phyloP scores from a whole-genome alignment of 2,113 vertebrate genomes.

The Pungitius pungitius region DNA sequence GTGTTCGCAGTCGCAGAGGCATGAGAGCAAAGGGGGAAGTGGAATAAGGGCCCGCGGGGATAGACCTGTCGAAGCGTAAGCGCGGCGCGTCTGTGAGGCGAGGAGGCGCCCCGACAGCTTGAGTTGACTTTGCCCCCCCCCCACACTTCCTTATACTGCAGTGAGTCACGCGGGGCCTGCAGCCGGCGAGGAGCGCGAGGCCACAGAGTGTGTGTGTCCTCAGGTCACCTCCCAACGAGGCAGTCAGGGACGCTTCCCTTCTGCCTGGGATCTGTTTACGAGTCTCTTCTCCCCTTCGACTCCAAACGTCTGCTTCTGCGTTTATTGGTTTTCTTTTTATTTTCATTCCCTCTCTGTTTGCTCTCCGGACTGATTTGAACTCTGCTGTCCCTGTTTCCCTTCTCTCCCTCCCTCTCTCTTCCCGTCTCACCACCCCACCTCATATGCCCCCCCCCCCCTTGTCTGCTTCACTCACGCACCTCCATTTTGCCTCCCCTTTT shows the following conservation, averaged over 20 bases:
- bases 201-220: constrained; percentile 54
- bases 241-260: constrained; percentile 20
- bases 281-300: background rate
- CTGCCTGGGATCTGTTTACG: constrained; percentile 28
- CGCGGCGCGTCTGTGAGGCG: no score
- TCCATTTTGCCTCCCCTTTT: constrained; percentile 28
- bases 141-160: constrained; percentile 44
- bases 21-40: background rate
- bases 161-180: constrained; percentile 49
- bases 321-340: constrained; percentile 26
- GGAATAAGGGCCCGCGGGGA: background rate
- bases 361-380: constrained; percentile 64
- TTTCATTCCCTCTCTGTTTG: constrained; percentile 26
- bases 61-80: background rate
- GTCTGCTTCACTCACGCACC: constrained; percentile 21
- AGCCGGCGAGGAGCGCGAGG: constrained; percentile 46
- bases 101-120: background rate
- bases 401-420: constrained; percentile 18
- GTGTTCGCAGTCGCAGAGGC: no score
- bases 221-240: constrained; percentile 54
- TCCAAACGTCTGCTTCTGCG: constrained; percentile 30
- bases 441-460: constrained; percentile 26
- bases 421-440: constrained; percentile 39
- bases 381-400: constrained; percentile 57
- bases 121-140: background rate